phyloP scores from a whole-genome alignment of 2,113 vertebrate genomes.

The Cichladusa arquata region DNA sequence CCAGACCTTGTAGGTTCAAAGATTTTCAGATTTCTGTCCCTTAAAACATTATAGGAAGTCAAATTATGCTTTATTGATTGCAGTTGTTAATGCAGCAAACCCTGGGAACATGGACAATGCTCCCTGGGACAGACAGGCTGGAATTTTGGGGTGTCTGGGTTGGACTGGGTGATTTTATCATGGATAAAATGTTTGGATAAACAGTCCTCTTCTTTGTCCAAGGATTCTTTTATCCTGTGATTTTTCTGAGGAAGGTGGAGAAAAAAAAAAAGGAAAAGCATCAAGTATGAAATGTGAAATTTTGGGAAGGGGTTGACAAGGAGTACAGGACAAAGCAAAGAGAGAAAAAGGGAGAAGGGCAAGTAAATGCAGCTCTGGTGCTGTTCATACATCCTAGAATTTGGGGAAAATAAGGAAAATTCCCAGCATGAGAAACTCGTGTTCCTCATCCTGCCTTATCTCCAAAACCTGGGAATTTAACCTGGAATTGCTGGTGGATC shows the following conservation, averaged over 20 bases:
- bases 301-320: not conserved
- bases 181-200: not conserved
- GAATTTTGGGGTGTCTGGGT: not conserved
- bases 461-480: not conserved
- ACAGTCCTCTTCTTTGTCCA: not conserved
- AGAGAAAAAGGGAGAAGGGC: not conserved
- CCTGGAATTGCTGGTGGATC: not conserved
- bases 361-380: not conserved
- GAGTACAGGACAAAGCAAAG: not conserved
- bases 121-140: not conserved
- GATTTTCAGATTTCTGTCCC: not conserved
- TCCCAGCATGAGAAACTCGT: fast-evolving
- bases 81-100: not conserved
- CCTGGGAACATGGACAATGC: fast-evolving
- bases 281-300: not conserved
- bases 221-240: not conserved
- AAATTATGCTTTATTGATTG: not conserved
- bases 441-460: not conserved
- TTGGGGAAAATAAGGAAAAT: not conserved
- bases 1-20: not conserved
- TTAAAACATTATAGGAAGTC: not conserved
- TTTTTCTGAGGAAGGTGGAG: not conserved
- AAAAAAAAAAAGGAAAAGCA: not conserved
- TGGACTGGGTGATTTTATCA: not conserved
- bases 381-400: not conserved